phyloP scores from a whole-genome alignment of 2,113 vertebrate genomes.

The Hyaena hyaena region DNA sequence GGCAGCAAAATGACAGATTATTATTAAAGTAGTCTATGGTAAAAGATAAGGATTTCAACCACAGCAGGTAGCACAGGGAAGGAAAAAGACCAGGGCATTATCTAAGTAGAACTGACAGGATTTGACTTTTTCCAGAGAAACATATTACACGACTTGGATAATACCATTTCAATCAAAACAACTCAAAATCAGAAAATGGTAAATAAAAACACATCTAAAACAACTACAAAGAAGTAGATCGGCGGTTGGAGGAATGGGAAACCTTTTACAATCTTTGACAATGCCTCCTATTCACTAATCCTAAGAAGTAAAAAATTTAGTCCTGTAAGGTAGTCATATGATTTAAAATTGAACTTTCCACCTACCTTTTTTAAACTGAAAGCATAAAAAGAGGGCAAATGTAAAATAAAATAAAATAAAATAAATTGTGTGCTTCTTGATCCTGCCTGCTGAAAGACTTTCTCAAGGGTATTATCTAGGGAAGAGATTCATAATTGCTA shows the following conservation, averaged over 20 bases:
- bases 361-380: conserved; percentile 5
- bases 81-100: conserved; percentile 4
- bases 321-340: not conserved
- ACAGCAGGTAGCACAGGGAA: not conserved
- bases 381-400: not conserved
- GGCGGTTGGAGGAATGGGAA: not conserved
- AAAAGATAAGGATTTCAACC: not conserved
- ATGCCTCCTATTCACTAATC: conserved; percentile 13
- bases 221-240: not conserved
- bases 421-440: conserved; percentile 11
- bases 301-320: conserved; percentile 35
- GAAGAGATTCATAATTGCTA: conserved; percentile 77
- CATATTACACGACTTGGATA: not conserved
- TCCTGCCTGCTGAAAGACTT: conserved; percentile 56
- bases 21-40: not conserved
- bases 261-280: conserved; percentile 11
- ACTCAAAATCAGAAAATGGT: conserved; percentile 21
- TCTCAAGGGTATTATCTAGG: conserved; percentile 70
- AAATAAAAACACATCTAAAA: conserved; percentile 53
- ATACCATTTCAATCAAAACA: conserved; percentile 40
- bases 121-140: conserved; percentile 46
- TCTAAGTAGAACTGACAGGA: not conserved
- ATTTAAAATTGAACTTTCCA: conserved; percentile 40
- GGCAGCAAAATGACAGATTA: not conserved
- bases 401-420: not conserved